Conservation (phyloP, 1,140 invertebrate genomes). For the Apocrypta bakeri region DNA sequence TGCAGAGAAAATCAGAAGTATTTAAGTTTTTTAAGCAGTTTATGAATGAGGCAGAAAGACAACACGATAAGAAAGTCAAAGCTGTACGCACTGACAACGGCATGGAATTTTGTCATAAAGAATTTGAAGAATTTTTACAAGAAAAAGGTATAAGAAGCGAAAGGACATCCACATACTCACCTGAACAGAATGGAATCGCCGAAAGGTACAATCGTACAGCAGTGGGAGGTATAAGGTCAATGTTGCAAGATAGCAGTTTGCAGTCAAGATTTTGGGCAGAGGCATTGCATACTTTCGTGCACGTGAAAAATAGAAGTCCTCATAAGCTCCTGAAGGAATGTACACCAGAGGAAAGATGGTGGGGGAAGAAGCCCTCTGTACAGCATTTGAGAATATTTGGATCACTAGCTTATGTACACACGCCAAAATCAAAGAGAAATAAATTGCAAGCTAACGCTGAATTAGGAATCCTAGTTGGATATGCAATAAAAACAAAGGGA, state of each 20-base stretch:
- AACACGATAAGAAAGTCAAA: too few relatives aligned
- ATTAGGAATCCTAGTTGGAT: slow-evolving; percentile 34
- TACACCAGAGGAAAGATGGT: slow-evolving; percentile 39
- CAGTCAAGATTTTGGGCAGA: neutral
- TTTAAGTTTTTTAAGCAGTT: too few relatives aligned
- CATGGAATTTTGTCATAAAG: too few relatives aligned
- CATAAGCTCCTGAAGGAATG: neutral
- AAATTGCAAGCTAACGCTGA: slow-evolving; percentile 29
- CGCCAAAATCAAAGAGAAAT: slow-evolving; percentile 26
- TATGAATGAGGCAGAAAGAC: too few relatives aligned
- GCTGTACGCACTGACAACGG: too few relatives aligned
- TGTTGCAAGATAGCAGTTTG: neutral
- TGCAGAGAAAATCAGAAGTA: too few relatives aligned
- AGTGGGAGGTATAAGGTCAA: neutral
- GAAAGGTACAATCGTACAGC: slow-evolving; percentile 3
- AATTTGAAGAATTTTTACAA: too few relatives aligned
- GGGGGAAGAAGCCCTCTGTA: slow-evolving; percentile 31
- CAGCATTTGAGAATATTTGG: slow-evolving; percentile 40
- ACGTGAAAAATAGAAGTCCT: slow-evolving; percentile 36
- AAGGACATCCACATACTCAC: neutral
- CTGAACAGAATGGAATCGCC: neutral
- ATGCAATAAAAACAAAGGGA: slow-evolving; percentile 17
- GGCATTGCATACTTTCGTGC: neutral
- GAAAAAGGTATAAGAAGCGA: neutral
- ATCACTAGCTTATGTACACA: slow-evolving; percentile 34